phyloP scores from a whole-genome alignment of 2,113 vertebrate genomes.

The Clarias gariepinus region DNA sequence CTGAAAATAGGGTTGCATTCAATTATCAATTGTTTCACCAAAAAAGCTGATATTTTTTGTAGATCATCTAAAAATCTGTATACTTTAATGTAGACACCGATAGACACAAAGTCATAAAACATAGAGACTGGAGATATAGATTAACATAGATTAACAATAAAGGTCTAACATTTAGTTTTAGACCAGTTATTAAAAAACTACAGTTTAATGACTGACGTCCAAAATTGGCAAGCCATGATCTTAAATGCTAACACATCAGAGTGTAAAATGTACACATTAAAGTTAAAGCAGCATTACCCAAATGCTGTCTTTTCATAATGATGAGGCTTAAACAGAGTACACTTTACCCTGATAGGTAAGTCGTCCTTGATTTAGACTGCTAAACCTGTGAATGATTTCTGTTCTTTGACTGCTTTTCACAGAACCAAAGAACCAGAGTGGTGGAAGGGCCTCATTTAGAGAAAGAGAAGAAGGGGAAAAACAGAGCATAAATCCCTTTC shows the following conservation, averaged over 20 bases:
- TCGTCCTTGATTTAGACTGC: background rate
- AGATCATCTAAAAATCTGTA: background rate
- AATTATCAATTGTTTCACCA: background rate
- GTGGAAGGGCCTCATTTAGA: conserved; percentile 74
- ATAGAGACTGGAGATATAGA: background rate
- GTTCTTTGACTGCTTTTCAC: conserved; percentile 49
- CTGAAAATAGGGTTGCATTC: background rate
- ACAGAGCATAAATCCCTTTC: conserved; percentile 71
- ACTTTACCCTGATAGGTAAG: background rate
- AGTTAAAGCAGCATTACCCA: background rate
- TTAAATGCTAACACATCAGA: background rate
- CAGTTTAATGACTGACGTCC: background rate
- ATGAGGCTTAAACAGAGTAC: background rate
- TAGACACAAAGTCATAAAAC: background rate
- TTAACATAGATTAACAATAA: background rate
- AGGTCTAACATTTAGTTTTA: background rate
- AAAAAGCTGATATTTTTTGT: background rate
- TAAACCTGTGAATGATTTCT: conserved; percentile 40
- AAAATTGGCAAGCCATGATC: background rate
- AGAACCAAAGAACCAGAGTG: conserved; percentile 59
- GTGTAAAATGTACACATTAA: background rate
- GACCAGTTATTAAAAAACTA: background rate
- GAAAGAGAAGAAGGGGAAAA: conserved; percentile 43
- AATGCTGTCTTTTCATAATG: background rate
- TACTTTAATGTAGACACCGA: background rate